phyloP scores from a whole-genome alignment of 2,888 invertebrate species.

The Lasius fuliginosus region DNA sequence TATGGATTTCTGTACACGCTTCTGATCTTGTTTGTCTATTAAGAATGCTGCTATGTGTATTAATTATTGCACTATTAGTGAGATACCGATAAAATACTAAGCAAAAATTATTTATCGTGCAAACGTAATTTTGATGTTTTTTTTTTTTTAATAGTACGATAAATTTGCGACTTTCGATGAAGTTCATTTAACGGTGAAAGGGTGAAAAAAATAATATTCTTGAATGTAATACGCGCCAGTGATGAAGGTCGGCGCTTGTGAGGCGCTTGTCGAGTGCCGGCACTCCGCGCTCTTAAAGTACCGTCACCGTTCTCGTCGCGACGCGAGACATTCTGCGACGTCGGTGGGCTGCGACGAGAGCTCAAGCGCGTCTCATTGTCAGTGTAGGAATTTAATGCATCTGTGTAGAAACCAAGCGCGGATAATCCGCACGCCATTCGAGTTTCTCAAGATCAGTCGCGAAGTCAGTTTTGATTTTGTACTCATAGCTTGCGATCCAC shows the following conservation, averaged over 20 bases:
- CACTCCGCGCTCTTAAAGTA: conserved; percentile 82
- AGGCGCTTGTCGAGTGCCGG: conserved; percentile 79
- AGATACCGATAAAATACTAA: not conserved
- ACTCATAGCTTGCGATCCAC: conserved; percentile 24
- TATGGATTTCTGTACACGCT: not conserved
- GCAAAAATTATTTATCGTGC: conserved; percentile 9
- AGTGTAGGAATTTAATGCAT: conserved; percentile 78
- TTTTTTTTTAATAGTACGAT: not conserved
- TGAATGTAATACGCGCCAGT: conserved; percentile 70
- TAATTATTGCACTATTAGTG: not conserved
- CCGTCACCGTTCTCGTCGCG: conserved; percentile 70
- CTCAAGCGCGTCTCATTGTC: conserved; percentile 66
- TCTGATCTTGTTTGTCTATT: not conserved
- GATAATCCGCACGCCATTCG: conserved; percentile 66
- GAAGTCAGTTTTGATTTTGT: conserved; percentile 29
- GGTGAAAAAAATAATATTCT: conserved; percentile 63
- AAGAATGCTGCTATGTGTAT: not conserved
- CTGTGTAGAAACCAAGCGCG: conserved; percentile 65
- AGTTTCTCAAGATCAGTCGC: conserved; percentile 38
- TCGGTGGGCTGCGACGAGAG: conserved; percentile 60
- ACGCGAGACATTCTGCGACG: conserved; percentile 67
- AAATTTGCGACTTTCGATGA: not conserved
- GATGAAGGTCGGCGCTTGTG: conserved; percentile 73
- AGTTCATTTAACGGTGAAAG: not conserved
- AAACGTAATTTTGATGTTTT: not conserved